Evolutionary conservation across 2,797 vertebrate species (phyloP).

Genomic region (Perodicticus potto): DNA sequence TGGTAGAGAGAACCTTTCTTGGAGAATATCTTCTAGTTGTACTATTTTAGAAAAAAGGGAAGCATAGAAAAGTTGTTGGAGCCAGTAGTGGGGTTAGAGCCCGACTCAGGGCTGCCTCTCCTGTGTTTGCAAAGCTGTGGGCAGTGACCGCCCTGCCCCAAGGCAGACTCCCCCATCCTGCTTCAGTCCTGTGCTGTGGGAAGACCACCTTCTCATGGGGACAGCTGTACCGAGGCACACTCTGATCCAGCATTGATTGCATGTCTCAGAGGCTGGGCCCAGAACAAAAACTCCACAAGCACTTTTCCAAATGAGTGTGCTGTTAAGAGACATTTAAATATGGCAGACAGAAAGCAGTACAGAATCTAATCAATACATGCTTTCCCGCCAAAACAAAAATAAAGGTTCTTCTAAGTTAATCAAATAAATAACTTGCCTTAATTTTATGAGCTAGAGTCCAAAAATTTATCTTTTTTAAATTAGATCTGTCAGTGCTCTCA

Average conservation of each 20-base stretch:
- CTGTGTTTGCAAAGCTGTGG: neutral
- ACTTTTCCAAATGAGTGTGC: neutral
- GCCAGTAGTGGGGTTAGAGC: neutral
- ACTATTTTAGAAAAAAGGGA: neutral
- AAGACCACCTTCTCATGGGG: rapidly evolving
- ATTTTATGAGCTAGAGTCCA: slow-evolving; percentile 72
- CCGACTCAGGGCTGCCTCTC: neutral
- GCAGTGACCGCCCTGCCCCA: neutral
- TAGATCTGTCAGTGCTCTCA: slow-evolving; percentile 75
- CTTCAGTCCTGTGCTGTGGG: neutral
- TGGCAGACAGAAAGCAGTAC: neutral
- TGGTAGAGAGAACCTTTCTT: neutral
- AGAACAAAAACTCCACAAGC: neutral
- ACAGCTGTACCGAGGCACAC: neutral
- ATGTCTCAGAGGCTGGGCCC: neutral
- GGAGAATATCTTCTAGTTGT: neutral
- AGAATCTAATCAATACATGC: neutral
- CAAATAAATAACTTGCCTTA: slow-evolving; percentile 72
- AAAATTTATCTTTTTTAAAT: slow-evolving; percentile 80
- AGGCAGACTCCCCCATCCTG: rapidly evolving
- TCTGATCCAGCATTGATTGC: neutral
- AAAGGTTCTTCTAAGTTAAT: neutral
- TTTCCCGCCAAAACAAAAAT: neutral
- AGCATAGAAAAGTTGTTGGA: neutral
- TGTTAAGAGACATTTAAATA: neutral